phyloP scores from a whole-genome alignment of 2,113 vertebrate genomes.

The Nycticebus coucang region DNA sequence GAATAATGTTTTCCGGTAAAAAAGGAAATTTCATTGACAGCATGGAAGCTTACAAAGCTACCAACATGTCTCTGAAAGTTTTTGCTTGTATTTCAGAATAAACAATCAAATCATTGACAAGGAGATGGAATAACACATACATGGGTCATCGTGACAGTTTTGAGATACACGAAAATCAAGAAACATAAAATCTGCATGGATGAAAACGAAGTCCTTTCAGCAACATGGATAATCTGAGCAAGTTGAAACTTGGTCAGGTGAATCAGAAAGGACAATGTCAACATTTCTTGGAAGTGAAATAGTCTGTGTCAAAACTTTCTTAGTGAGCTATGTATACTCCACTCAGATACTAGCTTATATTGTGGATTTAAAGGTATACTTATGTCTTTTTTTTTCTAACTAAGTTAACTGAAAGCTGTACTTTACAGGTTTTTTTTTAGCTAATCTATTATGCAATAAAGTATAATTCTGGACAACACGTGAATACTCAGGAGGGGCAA shows the following conservation, averaged over 20 bases:
- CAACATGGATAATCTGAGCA: too few species aligned
- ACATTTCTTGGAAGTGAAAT: too few species aligned
- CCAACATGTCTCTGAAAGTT: neutral
- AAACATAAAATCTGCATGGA: too few species aligned
- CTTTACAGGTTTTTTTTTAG: neutral
- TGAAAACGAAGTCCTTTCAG: too few species aligned
- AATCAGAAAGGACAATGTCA: too few species aligned
- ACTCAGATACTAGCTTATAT: neutral
- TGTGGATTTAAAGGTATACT: neutral
- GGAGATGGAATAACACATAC: neutral
- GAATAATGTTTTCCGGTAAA: neutral
- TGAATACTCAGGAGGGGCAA: neutral
- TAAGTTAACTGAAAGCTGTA: neutral
- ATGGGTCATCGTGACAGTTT: too few species aligned
- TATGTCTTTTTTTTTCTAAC: neutral
- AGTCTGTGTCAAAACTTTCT: too few species aligned
- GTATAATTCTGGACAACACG: neutral
- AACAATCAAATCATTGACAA: neutral
- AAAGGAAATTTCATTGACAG: neutral
- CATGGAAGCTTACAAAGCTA: neutral
- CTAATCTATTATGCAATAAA: neutral
- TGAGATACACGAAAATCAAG: too few species aligned
- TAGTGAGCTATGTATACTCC: neutral
- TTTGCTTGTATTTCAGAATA: slow-evolving; percentile 9
- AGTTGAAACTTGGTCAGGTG: too few species aligned